Evolutionary conservation across 2,113 vertebrate species (phyloP), one percentile per base, ranked within the genome.

Genomic region (Chrysemys picta): DNA sequence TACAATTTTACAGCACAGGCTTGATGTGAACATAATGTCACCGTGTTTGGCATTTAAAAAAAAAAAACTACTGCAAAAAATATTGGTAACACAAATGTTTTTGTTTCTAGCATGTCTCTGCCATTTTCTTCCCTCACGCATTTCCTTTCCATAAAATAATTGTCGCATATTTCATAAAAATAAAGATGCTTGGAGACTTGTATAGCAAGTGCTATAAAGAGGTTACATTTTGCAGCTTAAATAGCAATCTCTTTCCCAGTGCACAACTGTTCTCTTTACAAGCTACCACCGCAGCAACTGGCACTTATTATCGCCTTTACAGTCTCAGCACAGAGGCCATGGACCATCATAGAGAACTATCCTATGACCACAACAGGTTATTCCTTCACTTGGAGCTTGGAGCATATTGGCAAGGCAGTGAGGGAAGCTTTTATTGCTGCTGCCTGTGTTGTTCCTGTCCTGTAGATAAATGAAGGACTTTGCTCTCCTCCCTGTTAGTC

Each of bases 1-100:
- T 94, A 91, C 91, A 97, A 94, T 96, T 96, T 90, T 85, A 93
- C 93, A 97, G 87, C 96, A 97, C 96, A 94, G 53, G 25, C 62
- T 97, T 97, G 95, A 97, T 93, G 92, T 8, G 62, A 98, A 91
- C 95, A 96, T 96, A 97, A 96, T 95, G 93, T 97, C 97, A 96
- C 91, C 95, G 65, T 96, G 93, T 97, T 97, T 97, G 95, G 93
- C 91, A 96, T 82, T 89, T 3, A 19, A 90, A 83, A 94, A 94
- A 94, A 94, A 93, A 80, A 89, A 93, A 89, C 85, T 95, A 82
- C n/a, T 81, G n/a, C 59, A 87, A 56, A 84, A 80, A 90, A 92
- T 95, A 69, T 92, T 95, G 82, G 84, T 95, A 89, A 21, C 53
- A 94, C 96, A 97, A 97, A 94, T 96, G 75, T 94, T 96, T 98